Conservation (phyloP, 2,888 invertebrate species). For the Graphium colonna region DNA sequence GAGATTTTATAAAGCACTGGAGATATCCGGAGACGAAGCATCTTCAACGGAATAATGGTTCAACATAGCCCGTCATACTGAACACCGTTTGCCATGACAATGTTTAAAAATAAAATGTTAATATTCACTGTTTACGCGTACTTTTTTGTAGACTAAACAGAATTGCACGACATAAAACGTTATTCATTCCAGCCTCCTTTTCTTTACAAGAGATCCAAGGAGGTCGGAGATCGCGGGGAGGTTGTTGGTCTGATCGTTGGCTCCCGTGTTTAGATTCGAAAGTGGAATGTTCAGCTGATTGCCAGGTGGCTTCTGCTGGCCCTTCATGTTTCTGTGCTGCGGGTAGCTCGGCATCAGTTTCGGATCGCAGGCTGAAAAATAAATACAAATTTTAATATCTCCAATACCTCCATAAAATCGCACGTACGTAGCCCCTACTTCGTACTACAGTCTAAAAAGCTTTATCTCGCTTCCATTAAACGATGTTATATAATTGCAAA, state of each 20-base stretch:
- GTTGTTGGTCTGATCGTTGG: constrained; percentile 86
- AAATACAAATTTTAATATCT: constrained; percentile 18
- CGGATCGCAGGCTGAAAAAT: constrained; percentile 92
- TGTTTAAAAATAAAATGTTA: constrained; percentile 22
- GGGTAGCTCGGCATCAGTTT: constrained; percentile 99
- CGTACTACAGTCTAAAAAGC: no score
- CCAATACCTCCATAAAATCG: neutral
- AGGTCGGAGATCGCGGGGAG: constrained; percentile 90
- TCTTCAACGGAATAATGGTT: constrained; percentile 58
- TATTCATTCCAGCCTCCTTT: constrained; percentile 85
- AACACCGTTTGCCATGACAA: constrained; percentile 17
- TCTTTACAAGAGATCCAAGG: constrained; percentile 89
- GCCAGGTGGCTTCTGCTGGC: constrained; percentile 54
- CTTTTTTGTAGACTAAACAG: constrained; percentile 25
- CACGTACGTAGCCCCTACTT: no score
- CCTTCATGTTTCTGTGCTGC: constrained; percentile 93
- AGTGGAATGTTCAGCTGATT: constrained; percentile 69
- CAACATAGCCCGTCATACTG: constrained; percentile 4
- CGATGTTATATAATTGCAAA: no score
- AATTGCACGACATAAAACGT: constrained; percentile 15
- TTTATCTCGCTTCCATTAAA: no score
- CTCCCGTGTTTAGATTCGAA: constrained; percentile 77
- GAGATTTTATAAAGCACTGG: constrained; percentile 69
- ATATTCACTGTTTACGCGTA: constrained; percentile 7
- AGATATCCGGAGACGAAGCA: constrained; percentile 66